Evolutionary conservation across 2,113 vertebrate species (phyloP).

Genomic region (Microcebus ravelobensis): DNA sequence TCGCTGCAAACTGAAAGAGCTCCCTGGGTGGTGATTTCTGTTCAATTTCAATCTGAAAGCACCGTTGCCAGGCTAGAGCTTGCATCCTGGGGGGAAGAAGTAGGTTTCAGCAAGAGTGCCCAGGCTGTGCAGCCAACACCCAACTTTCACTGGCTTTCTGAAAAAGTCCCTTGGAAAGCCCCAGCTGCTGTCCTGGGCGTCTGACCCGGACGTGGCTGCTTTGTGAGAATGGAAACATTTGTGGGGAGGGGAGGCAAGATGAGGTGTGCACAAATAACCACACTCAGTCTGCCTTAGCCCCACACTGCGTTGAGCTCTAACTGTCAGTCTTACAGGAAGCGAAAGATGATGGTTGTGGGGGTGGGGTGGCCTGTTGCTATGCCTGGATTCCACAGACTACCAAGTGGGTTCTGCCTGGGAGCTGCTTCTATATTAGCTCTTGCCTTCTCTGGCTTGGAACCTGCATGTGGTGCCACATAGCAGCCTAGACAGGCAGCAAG

Average conservation of each 20-base stretch:
- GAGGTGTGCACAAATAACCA: constrained; percentile 66
- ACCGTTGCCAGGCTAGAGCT: neutral
- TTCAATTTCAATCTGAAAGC: neutral
- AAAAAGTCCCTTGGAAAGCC: constrained; percentile 81
- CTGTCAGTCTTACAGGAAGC: constrained; percentile 73
- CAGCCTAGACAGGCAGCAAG: neutral
- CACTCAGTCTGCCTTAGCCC: constrained; percentile 40
- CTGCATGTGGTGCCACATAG: neutral
- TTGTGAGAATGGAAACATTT: constrained; percentile 76
- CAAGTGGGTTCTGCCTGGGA: neutral
- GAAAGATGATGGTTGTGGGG: constrained; percentile 48
- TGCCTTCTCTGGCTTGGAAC: neutral
- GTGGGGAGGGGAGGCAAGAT: constrained; percentile 43
- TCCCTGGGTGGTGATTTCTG: neutral
- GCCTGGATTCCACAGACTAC: neutral
- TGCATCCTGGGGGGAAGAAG: neutral
- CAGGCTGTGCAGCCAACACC: neutral
- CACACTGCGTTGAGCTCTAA: constrained; percentile 43
- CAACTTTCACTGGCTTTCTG: constrained; percentile 77
- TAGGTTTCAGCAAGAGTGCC: constrained; percentile 32
- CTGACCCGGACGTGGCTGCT: constrained; percentile 68
- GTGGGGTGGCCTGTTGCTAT: neutral
- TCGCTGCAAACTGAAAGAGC: neutral
- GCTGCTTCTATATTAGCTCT: neutral
- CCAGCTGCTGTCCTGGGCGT: constrained; percentile 50